Base-by-base conservation (phyloP, 2,113 vertebrate genomes). In the Lamprologus tigripictilis region DNA sequence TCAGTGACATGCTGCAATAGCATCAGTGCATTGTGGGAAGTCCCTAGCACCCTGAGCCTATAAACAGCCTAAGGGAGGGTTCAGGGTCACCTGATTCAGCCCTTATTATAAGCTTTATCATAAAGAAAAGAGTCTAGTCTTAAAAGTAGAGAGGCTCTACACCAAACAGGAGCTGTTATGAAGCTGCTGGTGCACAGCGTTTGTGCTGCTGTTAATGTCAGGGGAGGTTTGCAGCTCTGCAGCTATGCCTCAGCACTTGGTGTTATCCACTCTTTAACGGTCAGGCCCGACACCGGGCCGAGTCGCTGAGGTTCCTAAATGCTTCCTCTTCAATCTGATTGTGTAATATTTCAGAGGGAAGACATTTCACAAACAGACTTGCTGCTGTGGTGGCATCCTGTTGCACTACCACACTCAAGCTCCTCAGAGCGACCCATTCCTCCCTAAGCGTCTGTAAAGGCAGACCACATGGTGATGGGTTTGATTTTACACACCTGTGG, bases 391-490 rank as follows among this genome's bases (percentile, higher is more conserved):
- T 3, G 63, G 11, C 11, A 21, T 68, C 63, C 35, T 40, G 35
- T 21, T 40, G 35, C 63, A 40, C 0, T 37, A 68, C 33, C 11
- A 37, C 63, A 5, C 33, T 37, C 19, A 37, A 21, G 66, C 35
- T 6, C n/a, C 37, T 71, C n/a, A 42, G n/a, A 71, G 8, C 3
- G 7, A 68, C 7, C 35, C 17, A 4, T 71, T 42, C n/a, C n/a
- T 42, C 1, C 35, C 5, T 23, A 21, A 66, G 21, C 1, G 8
- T 71, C 2, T 42, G n/a, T 40, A 71, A 42, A 42, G 35, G 37
- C 66, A 71, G 37, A 42, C 0, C 0, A 0, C n/a, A 6, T 9
- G n/a, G 5, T 23, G 0, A 42, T 2, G 66, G 4, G 5, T 23
- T 42, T 0, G 35, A 42, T 23, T 71, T 16, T 42, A 71, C 19